These are phyloP conservation scores for Synodontis membranacea DNA, from an alignment of 2,113 vertebrate species.

Conservation along the genomic window DNA sequence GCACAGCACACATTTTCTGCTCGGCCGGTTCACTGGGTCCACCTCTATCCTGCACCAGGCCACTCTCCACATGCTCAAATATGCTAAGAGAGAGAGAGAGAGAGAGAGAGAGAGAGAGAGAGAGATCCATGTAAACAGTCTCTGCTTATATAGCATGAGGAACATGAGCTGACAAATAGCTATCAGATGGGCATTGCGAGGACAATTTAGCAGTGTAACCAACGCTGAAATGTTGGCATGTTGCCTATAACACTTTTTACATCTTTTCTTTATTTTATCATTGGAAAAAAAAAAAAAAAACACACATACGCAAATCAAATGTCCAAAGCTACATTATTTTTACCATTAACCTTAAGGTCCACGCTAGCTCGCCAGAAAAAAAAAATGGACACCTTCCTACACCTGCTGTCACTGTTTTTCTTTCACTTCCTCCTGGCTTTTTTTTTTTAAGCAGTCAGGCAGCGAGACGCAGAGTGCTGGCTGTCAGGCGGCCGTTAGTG, in stretches of 20 bases:
- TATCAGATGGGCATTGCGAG: constrained; percentile 47
- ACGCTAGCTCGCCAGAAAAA: neutral
- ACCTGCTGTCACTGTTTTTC: constrained; percentile 67
- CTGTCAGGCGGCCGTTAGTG: constrained; percentile 75
- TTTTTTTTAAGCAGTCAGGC: constrained; percentile 69
- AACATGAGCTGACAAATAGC: constrained; percentile 43
- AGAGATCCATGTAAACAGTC: constrained; percentile 14
- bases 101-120: constrained; percentile 17
- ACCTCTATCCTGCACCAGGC: constrained; percentile 70
- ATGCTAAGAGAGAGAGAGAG: constrained; percentile 67
- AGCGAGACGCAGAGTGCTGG: constrained; percentile 72
- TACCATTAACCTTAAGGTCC: neutral
- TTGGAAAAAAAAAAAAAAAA: neutral
- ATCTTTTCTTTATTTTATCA: constrained; percentile 13
- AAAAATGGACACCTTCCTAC: constrained; percentile 59
- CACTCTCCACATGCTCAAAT: constrained; percentile 72
- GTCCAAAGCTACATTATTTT: neutral
- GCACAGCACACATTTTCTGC: constrained; percentile 96
- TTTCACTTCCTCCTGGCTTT: constrained; percentile 25
- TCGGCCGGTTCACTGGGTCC: constrained; percentile 85
- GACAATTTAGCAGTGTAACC: constrained; percentile 50
- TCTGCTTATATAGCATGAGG: constrained; percentile 41
- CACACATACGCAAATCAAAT: neutral
- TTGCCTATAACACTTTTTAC: constrained; percentile 13
- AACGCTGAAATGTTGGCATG: constrained; percentile 40